phyloP scores from a whole-genome alignment of 92 coral and sea anemone species.

The Muricea muricata region DNA sequence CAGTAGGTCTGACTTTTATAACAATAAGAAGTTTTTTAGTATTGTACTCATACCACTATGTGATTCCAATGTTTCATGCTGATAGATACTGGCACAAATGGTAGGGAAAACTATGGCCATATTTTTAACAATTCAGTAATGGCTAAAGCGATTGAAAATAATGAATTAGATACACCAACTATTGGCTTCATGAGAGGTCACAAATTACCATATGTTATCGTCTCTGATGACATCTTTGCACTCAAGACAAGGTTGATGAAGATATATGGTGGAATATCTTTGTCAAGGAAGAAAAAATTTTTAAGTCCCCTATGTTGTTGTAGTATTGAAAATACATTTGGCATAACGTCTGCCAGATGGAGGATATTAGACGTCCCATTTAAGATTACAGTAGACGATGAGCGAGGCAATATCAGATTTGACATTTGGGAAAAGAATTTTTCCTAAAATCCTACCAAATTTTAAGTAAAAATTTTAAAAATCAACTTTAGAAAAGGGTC shows the following conservation, averaged over 20 bases:
- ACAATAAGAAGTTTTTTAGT: constrained; percentile 38
- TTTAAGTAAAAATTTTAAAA: no score
- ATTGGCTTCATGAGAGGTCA: background rate
- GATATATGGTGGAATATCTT: constrained; percentile 35
- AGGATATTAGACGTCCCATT: constrained; percentile 51
- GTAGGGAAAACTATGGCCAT: constrained; percentile 34
- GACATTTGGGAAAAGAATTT: no score
- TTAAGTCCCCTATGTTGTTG: constrained; percentile 41
- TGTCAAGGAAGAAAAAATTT: constrained; percentile 22
- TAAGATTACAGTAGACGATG: no score
- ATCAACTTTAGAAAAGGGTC: no score
- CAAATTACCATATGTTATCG: constrained; percentile 42
- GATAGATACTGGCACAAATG: constrained; percentile 36
- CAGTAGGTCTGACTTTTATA: constrained; percentile 34
- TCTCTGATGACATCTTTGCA: constrained; percentile 34
- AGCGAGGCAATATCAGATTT: no score
- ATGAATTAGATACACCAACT: constrained; percentile 42
- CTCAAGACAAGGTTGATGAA: constrained; percentile 49
- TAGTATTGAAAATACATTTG: constrained; percentile 51
- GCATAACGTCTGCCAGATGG: constrained; percentile 47
- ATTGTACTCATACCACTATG: constrained; percentile 45
- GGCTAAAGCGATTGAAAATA: constrained; percentile 22
- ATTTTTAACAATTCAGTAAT: constrained; percentile 18
- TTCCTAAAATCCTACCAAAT: no score
- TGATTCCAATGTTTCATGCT: constrained; percentile 25